Conservation (phyloP, 2,113 vertebrate species). For the Corythornis vintsioides region DNA sequence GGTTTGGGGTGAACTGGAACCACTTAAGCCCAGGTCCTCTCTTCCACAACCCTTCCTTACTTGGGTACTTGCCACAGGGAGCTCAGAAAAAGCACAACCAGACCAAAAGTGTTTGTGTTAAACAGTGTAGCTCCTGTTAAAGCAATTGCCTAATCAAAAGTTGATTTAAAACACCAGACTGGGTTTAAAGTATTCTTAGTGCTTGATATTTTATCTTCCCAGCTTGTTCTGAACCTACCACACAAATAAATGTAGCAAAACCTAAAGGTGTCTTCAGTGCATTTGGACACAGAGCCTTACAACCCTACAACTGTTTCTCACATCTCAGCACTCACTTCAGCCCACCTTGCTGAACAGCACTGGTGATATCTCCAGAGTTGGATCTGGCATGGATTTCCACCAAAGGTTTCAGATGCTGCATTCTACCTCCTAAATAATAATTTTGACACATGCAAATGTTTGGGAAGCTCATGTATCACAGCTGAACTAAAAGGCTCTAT, state of each 20-base stretch:
- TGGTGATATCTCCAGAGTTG: fast-evolving
- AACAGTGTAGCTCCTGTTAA: background rate
- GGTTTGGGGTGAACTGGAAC: background rate
- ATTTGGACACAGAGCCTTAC: background rate
- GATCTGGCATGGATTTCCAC: background rate
- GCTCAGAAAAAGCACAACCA: background rate
- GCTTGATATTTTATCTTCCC: background rate
- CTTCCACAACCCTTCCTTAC: background rate
- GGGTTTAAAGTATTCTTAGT: background rate
- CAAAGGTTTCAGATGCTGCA: background rate
- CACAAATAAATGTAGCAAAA: background rate
- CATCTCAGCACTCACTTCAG: fast-evolving
- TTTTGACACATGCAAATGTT: background rate
- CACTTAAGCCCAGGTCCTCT: background rate
- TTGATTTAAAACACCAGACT: background rate
- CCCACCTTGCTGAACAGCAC: background rate
- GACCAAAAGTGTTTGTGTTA: background rate
- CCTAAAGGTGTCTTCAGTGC: background rate
- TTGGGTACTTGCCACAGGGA: background rate
- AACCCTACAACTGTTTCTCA: background rate
- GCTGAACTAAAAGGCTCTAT: background rate
- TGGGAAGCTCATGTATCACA: background rate
- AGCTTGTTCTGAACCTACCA: background rate
- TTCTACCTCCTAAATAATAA: background rate
- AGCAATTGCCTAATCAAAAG: background rate